Base-by-base conservation (phyloP, 1,140 invertebrate genomes). In the Pseudomyrmex dendroicus region DNA sequence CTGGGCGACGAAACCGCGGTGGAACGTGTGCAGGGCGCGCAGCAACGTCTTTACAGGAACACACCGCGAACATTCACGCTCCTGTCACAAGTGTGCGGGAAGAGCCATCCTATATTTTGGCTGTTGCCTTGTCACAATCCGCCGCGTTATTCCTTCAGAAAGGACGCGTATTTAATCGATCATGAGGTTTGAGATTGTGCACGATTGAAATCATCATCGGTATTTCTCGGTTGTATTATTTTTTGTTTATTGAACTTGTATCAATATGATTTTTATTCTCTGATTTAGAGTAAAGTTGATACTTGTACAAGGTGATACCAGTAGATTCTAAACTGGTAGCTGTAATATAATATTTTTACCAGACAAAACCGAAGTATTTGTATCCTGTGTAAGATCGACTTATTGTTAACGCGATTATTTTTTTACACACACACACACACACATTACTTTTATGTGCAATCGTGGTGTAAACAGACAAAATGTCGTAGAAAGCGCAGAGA, bases 1-100 rank as follows among this genome's bases (percentile, higher is more conserved):
- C 95, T 98, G 61, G 96, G 95, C 76, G 97, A 98, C 89, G 97
- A 98, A 92, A 98, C 97, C 20, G 96, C 96, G 5, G 95, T 98
- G 13, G 98, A 98, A 94, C 96, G 97, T 89, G 92, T 96, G 83
- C 97, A 97, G 94, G 95, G 96, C 82, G 96, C 96, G 91, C 96
- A 96, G 59, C 96, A 96, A 59, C 94, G 96, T 46, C 95, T 95
- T 89, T 93, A 96, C 85, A 96, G 88, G 52, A 86, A 89, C 63
- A 82, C 86, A 59, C 90, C 88, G 89, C 96, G 96, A 77, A 97
- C 96, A 87, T 95, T 96, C 89, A 95, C 95, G 22, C 92, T 98
- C 64, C 91, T 98, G 13, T 95, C 96, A 61, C 97, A 98, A 95
- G 97, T 98, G 17, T 98, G 97, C 95, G 97, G 97, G 44, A 95